A percentile compares a stretch with the other conserved stretches of the same genome.
phyloP scores from a whole-genome alignment of 2,797 vertebrate genomes.

The Trachops cirrhosus region DNA sequence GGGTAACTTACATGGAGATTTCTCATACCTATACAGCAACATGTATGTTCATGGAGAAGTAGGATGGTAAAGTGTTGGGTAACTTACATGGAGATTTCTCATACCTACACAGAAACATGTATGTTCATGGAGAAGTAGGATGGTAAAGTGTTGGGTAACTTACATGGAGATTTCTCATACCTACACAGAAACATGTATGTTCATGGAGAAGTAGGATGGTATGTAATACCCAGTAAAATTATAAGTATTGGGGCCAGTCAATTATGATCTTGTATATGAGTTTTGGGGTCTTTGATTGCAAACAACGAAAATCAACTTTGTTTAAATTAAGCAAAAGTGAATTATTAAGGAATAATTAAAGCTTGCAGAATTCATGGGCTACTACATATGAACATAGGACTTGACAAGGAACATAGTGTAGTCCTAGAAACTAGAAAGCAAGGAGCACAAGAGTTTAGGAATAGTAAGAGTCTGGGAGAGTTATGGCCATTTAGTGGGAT shows the following conservation, averaged over 20 bases:
- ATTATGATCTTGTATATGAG: not conserved
- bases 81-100: no score
- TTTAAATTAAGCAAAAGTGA: not conserved
- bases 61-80: no score
- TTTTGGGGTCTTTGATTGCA: not conserved
- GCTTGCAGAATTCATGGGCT: not conserved
- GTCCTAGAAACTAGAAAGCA: not conserved
- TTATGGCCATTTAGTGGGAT: not conserved
- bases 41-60: no score
- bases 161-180: not conserved
- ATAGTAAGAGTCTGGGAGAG: not conserved
- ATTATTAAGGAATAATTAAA: not conserved
- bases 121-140: no score
- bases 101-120: no score
- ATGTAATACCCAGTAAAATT: not conserved
- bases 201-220: not conserved
- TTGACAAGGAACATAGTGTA: not conserved
- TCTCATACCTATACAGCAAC: no score
- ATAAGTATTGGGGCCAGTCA: not conserved
- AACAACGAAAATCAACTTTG: not conserved
- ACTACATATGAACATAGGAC: not conserved
- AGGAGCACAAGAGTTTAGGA: not conserved
- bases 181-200: not conserved
- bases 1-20: no score
- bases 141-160: no score